Percentiles rank a stretch among this genome's conserved stretches.
These are phyloP conservation scores for Cebidichthys violaceus DNA, from an alignment of 2,113 vertebrate genomes.

Conservation along the genomic window DNA sequence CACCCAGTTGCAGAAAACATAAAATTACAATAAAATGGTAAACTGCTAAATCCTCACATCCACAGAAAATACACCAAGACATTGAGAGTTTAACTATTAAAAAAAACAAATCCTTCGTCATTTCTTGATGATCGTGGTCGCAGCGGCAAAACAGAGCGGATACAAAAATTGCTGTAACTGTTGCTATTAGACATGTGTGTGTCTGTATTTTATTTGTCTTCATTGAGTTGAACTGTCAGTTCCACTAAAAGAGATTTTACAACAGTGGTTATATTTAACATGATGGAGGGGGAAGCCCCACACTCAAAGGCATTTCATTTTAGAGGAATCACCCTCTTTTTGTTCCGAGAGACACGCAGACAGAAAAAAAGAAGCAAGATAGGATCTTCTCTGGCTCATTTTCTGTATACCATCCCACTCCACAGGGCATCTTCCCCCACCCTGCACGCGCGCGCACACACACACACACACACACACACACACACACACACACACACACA, in stretches of 20 bases:
- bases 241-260: neutral
- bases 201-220: neutral
- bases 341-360: slow-evolving; percentile 10
- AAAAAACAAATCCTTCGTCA: neutral
- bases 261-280: neutral
- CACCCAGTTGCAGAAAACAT: neutral
- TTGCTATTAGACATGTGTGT: neutral
- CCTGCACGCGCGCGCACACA: neutral
- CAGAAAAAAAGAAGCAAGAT: neutral
- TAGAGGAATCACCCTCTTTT: slow-evolving; percentile 29
- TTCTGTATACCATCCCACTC: slow-evolving; percentile 51
- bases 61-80: neutral
- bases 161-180: no score
- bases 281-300: slow-evolving; percentile 15
- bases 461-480: slow-evolving; percentile 3
- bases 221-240: neutral
- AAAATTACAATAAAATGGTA: neutral
- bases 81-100: neutral
- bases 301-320: slow-evolving; percentile 6
- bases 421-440: slow-evolving; percentile 47
- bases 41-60: neutral
- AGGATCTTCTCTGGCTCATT: slow-evolving; percentile 67
- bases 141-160: neutral
- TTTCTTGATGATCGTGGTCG: neutral
- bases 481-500: slow-evolving; percentile 33